Percentiles rank a stretch among this genome's conserved stretches.
phyloP scores from a whole-genome alignment of 2,113 vertebrate genomes.

The Electrona antarctica region DNA sequence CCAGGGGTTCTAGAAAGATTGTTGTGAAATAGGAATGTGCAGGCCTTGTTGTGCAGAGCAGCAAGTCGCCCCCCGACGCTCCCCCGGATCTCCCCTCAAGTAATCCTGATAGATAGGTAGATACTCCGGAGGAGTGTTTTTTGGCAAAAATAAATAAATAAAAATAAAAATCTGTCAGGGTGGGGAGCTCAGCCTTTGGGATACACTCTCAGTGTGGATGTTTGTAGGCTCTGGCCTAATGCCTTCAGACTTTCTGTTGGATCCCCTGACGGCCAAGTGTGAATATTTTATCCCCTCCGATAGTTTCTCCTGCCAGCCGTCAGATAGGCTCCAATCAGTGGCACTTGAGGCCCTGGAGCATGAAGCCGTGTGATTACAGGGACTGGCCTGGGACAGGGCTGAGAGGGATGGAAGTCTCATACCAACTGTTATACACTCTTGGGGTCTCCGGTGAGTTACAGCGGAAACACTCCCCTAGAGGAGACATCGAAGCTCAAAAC shows the following conservation, averaged over 20 bases:
- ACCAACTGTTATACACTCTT: conserved; percentile 68
- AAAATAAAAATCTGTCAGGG: conserved; percentile 42
- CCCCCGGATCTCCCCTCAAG: conserved; percentile 52
- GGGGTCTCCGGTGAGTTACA: conserved; percentile 62
- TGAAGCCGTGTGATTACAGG: conserved; percentile 74
- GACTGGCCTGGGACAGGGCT: background rate
- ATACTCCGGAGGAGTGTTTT: conserved; percentile 44
- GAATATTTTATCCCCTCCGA: conserved; percentile 77
- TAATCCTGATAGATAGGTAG: conserved; percentile 61
- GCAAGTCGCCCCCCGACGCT: conserved; percentile 48
- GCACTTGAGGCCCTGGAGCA: conserved; percentile 64
- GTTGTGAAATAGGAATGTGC: conserved; percentile 70
- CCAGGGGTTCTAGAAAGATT: conserved; percentile 62
- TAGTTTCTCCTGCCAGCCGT: conserved; percentile 75
- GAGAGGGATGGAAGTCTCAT: conserved; percentile 19
- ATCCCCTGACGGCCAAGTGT: conserved; percentile 73
- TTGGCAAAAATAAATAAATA: conserved; percentile 13
- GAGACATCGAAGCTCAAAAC: conserved; percentile 1
- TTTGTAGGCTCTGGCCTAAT: conserved; percentile 70
- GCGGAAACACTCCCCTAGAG: conserved; percentile 11
- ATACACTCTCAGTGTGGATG: conserved; percentile 71
- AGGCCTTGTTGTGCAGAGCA: conserved; percentile 57
- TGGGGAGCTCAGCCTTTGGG: conserved; percentile 70
- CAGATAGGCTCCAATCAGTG: conserved; percentile 77
- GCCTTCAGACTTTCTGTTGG: conserved; percentile 72